These are phyloP conservation scores for Botia almorhae DNA, from an alignment of 2,797 vertebrate species.

Conservation along the genomic window DNA sequence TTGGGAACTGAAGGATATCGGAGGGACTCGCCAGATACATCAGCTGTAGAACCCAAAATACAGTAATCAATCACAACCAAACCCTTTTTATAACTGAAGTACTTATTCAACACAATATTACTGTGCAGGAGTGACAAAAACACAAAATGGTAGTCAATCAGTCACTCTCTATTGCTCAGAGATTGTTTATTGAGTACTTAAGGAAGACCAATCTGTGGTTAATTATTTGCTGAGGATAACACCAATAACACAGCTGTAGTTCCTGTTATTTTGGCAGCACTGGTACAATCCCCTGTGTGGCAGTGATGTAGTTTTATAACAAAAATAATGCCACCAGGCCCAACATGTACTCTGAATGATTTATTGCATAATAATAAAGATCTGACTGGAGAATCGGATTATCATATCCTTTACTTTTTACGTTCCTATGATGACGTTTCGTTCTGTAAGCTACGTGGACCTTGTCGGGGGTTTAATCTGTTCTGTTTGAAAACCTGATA, in stretches of 20 bases:
- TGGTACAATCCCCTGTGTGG: neutral
- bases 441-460: conserved; percentile 29
- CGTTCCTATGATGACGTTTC: conserved; percentile 13
- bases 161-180: neutral
- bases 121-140: neutral
- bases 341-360: neutral
- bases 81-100: neutral
- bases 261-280: conserved; percentile 49
- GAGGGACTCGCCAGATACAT: conserved; percentile 48
- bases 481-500: conserved; percentile 15
- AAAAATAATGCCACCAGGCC: neutral
- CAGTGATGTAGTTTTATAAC: neutral
- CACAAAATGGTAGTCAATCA: conserved; percentile 14
- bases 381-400: conserved; percentile 37
- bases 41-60: conserved; percentile 30
- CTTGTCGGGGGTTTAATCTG: conserved; percentile 22
- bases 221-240: neutral
- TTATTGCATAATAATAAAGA: conserved; percentile 43
- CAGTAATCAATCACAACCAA: conserved; percentile 12
- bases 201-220: conserved; percentile 15
- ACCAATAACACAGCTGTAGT: conserved; percentile 50
- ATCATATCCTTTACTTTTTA: conserved; percentile 22
- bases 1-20: conserved; percentile 60
- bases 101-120: conserved; percentile 8
- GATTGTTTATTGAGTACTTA: conserved; percentile 37